A percentile compares a stretch with the other conserved stretches of the same genome.
Conservation (phyloP, 2,888 invertebrate species). For the Lepidochrysops patricia region DNA sequence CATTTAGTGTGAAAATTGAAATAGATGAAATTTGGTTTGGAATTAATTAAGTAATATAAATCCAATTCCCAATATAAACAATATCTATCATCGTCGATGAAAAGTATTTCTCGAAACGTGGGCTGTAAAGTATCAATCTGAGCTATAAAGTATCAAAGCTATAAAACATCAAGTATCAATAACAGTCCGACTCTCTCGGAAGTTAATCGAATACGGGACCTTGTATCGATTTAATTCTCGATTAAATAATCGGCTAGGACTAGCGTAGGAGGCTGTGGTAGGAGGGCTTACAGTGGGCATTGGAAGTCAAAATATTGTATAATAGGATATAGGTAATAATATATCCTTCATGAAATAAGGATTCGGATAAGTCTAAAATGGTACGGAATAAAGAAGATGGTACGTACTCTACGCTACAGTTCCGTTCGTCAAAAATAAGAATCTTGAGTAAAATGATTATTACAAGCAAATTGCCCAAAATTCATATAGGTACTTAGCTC, state of each 20-base stretch:
- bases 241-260: conserved; percentile 12
- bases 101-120: not conserved
- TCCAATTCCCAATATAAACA: not conserved
- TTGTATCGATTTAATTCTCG: conserved; percentile 5
- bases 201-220: conserved; percentile 8
- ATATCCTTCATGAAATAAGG: too few species aligned
- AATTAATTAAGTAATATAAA: too few species aligned
- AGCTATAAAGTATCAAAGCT: not conserved
- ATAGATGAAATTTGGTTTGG: not conserved
- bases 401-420: too few species aligned
- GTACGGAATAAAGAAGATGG: too few species aligned
- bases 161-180: not conserved
- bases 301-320: not conserved
- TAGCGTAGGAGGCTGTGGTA: conserved; percentile 4
- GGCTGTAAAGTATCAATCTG: not conserved
- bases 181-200: not conserved
- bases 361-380: too few species aligned
- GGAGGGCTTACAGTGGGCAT: not conserved
- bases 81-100: not conserved
- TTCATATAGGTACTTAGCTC: too few species aligned
- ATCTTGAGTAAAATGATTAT: too few species aligned
- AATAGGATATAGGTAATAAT: too few species aligned
- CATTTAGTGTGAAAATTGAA: too few species aligned
- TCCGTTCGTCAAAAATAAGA: too few species aligned
- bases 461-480: too few species aligned